Evolutionary conservation across 1,140 invertebrate genomes (phyloP).

Genomic region (Elysia chlorotica): DNA sequence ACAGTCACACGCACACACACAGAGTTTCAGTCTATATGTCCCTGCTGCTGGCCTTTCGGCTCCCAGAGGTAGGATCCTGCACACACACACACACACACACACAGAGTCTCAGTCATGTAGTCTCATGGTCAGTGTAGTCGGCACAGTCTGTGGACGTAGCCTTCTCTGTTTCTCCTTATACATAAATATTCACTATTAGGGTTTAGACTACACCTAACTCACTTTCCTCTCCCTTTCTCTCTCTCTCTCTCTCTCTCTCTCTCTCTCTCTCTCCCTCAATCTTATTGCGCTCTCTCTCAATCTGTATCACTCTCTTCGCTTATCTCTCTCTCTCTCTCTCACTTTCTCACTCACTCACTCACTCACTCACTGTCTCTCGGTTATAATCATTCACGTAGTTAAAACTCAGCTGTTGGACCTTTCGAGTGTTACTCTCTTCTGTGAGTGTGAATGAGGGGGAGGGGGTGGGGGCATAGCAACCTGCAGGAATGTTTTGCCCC

Average conservation of each 20-base stretch:
- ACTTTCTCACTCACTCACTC: conserved; percentile 11
- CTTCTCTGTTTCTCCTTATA: no score
- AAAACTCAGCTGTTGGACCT: no score
- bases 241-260: background rate
- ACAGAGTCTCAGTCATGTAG: background rate
- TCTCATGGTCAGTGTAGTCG: no score
- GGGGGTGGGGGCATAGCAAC: no score
- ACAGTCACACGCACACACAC: background rate
- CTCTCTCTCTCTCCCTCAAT: background rate
- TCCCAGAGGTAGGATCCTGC: conserved; percentile 4
- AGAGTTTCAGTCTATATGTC: no score
- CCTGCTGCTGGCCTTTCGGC: background rate
- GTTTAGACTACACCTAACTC: no score
- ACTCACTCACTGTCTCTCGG: background rate
- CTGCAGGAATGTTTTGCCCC: no score
- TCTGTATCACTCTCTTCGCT: background rate
- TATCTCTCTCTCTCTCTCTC: background rate
- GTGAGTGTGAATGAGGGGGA: no score
- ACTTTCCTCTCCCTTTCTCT: background rate
- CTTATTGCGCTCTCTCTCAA: background rate
- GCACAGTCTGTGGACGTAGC: background rate
- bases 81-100: background rate
- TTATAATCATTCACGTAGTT: no score
- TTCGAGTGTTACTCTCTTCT: no score
- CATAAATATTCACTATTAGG: no score